phyloP scores from a whole-genome alignment of 53 echinoderm and acorn worm genomes.

The Astropecten irregularis region DNA sequence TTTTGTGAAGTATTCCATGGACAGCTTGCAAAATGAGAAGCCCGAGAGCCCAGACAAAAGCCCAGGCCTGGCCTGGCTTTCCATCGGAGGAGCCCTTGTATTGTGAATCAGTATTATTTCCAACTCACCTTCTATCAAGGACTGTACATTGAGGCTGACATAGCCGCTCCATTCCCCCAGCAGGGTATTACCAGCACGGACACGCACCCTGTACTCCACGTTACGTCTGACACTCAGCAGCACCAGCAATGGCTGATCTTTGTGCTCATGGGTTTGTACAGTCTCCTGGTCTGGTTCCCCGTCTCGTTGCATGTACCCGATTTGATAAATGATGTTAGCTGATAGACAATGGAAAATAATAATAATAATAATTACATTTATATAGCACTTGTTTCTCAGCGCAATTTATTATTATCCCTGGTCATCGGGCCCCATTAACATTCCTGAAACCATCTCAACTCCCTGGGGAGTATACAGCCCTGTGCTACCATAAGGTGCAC shows the following conservation, averaged over 20 bases:
- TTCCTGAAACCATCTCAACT: too few species aligned
- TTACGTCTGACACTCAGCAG: conserved; percentile 33
- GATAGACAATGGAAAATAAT: neutral
- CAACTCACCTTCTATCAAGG: conserved; percentile 59
- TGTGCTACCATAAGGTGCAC: too few species aligned
- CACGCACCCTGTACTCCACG: conserved; percentile 61
- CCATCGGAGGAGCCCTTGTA: too few species aligned
- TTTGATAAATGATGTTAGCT: conserved; percentile 76
- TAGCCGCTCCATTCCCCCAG: conserved; percentile 63
- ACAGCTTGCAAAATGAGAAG: too few species aligned
- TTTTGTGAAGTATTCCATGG: too few species aligned
- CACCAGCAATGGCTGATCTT: conserved; percentile 40
- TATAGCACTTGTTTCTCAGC: too few species aligned
- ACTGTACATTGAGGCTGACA: conserved; percentile 33
- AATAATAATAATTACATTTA: neutral
- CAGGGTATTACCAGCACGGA: conserved; percentile 72
- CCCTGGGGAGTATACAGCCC: too few species aligned
- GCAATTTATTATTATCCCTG: too few species aligned
- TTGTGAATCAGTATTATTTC: too few species aligned
- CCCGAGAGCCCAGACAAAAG: too few species aligned
- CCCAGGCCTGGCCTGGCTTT: too few species aligned
- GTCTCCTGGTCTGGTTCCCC: conserved; percentile 5
- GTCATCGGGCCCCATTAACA: too few species aligned
- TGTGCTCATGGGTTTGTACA: conserved; percentile 33
- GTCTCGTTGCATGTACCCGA: conserved; percentile 20